These are phyloP conservation scores for Malurus melanocephalus DNA, from an alignment of 2,113 vertebrate species.

Conservation along the genomic window DNA sequence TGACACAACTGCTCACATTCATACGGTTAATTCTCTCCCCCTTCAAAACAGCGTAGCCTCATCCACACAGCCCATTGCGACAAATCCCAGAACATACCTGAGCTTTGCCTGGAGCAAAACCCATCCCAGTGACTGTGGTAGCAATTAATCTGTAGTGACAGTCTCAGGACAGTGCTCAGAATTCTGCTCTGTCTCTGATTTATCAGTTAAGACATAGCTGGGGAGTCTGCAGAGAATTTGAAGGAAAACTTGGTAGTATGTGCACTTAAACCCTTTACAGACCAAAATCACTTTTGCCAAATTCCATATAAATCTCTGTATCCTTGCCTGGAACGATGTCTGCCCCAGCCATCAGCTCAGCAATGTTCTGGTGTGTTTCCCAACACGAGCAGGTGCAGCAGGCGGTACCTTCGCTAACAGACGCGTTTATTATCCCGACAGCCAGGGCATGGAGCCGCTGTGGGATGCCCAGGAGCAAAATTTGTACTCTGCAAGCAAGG, in stretches of 20 bases:
- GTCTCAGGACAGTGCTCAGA: conserved; percentile 6
- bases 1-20: background rate
- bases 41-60: background rate
- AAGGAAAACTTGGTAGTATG: background rate
- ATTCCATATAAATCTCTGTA: background rate
- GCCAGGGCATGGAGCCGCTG: fast-evolving
- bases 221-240: background rate
- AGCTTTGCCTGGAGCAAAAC: background rate
- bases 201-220: conserved; percentile 4
- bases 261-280: background rate
- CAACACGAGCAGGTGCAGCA: background rate
- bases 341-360: background rate
- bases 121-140: background rate
- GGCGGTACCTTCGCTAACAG: background rate
- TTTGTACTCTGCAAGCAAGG: background rate
- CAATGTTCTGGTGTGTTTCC: background rate
- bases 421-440: background rate
- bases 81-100: background rate
- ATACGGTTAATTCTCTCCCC: background rate
- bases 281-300: background rate
- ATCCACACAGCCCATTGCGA: background rate
- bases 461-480: background rate
- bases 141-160: conserved; percentile 40
- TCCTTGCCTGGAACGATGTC: background rate
- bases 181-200: background rate